Base-by-base conservation (phyloP, 2,888 invertebrate genomes). In the Megaustenia siamemsis region DNA sequence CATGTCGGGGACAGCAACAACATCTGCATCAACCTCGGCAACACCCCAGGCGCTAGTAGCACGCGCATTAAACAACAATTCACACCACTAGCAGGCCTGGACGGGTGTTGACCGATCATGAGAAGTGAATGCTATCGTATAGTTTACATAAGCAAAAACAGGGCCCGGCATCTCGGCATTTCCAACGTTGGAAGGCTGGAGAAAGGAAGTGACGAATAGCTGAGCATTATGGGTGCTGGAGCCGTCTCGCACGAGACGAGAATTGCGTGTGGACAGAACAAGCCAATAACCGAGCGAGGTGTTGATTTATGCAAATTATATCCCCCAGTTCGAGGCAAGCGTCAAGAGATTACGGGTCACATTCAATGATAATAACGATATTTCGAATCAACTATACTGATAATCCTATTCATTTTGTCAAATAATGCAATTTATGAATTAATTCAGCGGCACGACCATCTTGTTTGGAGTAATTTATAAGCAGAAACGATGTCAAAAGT, bases 181-280 rank as follows among this genome's bases (percentile, higher is more conserved):
- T 78, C 24, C 78, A 63, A 18, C 2, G 32, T 3, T 45, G 12
- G 43, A 28, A 4, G 63, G 63, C 40, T 38, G 53, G 43, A 78
- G 66, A 78, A 78, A 43, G 63, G 63, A 78, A 63, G 78, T 78
- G 78, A 78, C 63, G 78, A 78, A 78, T 78, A 43, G 63, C 78
- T 3, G 78, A 66, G 66, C 78, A 78, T 78, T 78, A 78, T 78
- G 78, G 78, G 78, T 40, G 28, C 43, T n/a, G 4, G 43, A 63
- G 63, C 35, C 21, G 63, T 43, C 78, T 56, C 43, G 32, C 78
- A 43, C 43, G 8, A 56, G 63, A 63, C 78, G 43, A 60, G 78
- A 43, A 43, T 21, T 32, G 66, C 78, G 78, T 78, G 78, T 78
- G 78, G 78, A 78, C 78, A 78, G 78, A 78, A 78, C 78, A 78